Base-by-base conservation (phyloP, 2,113 vertebrate species). In the Muntiacus reevesi region DNA sequence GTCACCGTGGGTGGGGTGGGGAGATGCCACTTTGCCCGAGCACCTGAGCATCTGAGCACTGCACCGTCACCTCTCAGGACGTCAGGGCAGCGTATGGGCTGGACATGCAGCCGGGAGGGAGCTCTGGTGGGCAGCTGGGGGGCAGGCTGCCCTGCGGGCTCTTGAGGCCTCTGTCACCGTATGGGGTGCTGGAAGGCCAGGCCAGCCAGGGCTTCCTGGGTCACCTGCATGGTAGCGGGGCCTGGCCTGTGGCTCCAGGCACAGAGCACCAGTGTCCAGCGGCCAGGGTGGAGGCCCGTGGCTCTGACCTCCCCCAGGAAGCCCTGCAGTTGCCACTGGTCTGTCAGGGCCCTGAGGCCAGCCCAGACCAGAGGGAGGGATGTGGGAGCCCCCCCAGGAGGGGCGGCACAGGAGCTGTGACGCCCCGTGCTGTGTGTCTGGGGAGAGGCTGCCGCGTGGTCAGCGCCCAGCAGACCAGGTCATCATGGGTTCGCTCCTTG, bases 381-480 rank as follows among this genome's bases (percentile, higher is more conserved):
- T 0, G 0, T 9, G 7, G 54, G n/a, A 27, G 14, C 11, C n/a
- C 13, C 21, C n/a, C 52, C 7, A 2, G n/a, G 50, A 55, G n/a
- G 82, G 36, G 33, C 23, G 2, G n/a, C 23, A 11, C 40, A 5
- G n/a, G 52, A 15, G 21, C 52, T 23, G 1, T 52, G 79, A 13
- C 23, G 2, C 15, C 76, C 52, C 13, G 4, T 1, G 50, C 33
- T 36, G 33, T 55, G 33, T 25, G 11, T 25, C 3, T 15, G 81
- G 50, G 33, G 50, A 36, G 50, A n/a, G 33, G 50, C 79, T 83
- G 79, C 79, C 2, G 0, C 33, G 50, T 2, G 6, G 40, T 27
- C 71, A 7, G 71, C 3, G 40, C 71, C 40, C 40, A 40, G 71
- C 40, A 23, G 79, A 21, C 33, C 79, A 8, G 2, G 28, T 33